phyloP scores from a whole-genome alignment of 1,140 invertebrate genomes.

The Berghia stephanieae region DNA sequence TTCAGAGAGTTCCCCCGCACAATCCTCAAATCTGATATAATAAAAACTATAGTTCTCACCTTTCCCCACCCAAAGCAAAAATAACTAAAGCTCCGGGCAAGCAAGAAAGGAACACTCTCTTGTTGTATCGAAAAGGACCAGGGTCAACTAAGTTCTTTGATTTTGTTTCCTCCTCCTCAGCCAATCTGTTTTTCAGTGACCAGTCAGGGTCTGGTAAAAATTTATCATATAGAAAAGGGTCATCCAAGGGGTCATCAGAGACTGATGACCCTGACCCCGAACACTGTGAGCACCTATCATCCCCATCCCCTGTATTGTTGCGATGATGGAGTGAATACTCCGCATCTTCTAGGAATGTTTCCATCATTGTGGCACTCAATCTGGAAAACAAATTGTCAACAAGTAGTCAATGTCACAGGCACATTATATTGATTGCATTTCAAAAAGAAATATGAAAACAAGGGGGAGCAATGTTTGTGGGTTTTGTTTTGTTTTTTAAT shows the following conservation, averaged over 20 bases:
- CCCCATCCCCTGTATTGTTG: too few relatives aligned
- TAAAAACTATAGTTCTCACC: conserved; percentile 39
- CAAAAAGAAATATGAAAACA: too few relatives aligned
- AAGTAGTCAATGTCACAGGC: too few relatives aligned
- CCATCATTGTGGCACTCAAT: conserved; percentile 20
- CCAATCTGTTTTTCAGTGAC: conserved; percentile 17
- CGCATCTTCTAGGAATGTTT: conserved; percentile 32
- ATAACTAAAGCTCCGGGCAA: conserved; percentile 48
- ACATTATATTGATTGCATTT: too few relatives aligned
- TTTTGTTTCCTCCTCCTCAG: conserved; percentile 33
- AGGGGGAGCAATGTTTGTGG: too few relatives aligned
- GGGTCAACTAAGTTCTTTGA: conserved; percentile 43
- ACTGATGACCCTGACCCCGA: conserved; percentile 21
- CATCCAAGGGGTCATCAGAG: conserved; percentile 23
- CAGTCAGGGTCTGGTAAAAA: conserved; percentile 26
- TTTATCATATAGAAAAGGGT: conserved; percentile 30
- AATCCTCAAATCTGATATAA: too few relatives aligned
- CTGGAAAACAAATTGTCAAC: neutral
- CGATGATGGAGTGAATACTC: conserved; percentile 32
- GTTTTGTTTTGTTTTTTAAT: too few relatives aligned
- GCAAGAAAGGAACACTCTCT: conserved; percentile 42
- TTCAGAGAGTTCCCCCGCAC: too few relatives aligned
- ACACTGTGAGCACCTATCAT: too few relatives aligned
- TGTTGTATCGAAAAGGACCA: conserved; percentile 51
- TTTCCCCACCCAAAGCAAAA: conserved; percentile 50